Percentiles rank a stretch among this genome's conserved stretches.
Evolutionary conservation across 35 echinoderm and acorn worm species (phyloP).

Genomic region (Ophiothrix spiculata): DNA sequence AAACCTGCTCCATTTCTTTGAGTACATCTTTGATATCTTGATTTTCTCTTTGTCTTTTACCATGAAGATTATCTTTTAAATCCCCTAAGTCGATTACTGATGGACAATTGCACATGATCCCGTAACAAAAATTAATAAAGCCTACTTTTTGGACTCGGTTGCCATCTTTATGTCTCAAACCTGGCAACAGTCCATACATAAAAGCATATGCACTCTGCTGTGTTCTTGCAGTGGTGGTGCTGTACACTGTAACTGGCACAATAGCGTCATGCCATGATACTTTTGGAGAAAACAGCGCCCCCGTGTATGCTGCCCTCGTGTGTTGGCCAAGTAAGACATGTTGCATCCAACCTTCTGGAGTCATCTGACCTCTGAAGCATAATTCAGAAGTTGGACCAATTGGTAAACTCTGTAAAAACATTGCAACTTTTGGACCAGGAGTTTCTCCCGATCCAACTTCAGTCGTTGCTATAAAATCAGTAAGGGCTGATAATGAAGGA

Average conservation of each 20-base stretch:
- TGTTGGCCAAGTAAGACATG: constrained; percentile 45
- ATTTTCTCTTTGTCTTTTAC: neutral
- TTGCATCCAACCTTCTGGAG: constrained; percentile 56
- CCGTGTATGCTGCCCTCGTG: constrained; percentile 16
- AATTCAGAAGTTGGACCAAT: neutral
- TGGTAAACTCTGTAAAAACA: constrained; percentile 16
- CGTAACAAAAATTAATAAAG: constrained; percentile 37
- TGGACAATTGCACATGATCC: constrained; percentile 29
- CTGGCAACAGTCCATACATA: constrained; percentile 48
- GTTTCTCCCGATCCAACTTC: neutral
- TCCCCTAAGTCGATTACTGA: constrained; percentile 9
- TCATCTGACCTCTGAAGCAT: constrained; percentile 41
- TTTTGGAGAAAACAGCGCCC: constrained; percentile 1
- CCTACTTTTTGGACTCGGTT: neutral
- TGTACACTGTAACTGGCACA: constrained; percentile 13
- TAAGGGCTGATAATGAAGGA: neutral
- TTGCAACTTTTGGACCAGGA: neutral
- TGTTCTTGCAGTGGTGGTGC: constrained; percentile 41
- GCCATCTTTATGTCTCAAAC: neutral
- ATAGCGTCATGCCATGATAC: neutral
- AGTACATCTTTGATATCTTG: neutral
- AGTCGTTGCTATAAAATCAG: constrained; percentile 4
- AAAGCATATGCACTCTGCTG: constrained; percentile 67
- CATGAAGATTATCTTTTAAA: constrained; percentile 21
- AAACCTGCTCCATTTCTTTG: neutral